Percentiles rank a stretch among this genome's conserved stretches.
phyloP scores from a whole-genome alignment of 2,797 vertebrate genomes.

The Mormyrus proboscirostris region DNA sequence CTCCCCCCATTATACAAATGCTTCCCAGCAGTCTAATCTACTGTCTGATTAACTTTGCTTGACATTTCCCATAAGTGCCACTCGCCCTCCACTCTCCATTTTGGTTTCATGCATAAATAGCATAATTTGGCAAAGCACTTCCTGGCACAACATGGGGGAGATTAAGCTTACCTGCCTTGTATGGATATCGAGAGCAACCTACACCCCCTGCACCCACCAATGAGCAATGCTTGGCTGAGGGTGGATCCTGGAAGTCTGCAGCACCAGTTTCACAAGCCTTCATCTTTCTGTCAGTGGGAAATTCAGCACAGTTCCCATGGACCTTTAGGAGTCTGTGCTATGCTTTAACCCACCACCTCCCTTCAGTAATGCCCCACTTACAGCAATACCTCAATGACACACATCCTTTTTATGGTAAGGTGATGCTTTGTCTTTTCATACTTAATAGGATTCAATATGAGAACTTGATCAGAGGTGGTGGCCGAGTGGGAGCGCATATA shows the following conservation, averaged over 20 bases:
- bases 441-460: not conserved
- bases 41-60: not conserved
- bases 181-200: not conserved
- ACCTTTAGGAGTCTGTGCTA: not conserved
- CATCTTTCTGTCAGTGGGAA: not conserved
- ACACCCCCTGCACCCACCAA: not conserved
- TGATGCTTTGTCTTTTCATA: not conserved
- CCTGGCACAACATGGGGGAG: not conserved
- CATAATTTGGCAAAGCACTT: slow-evolving; percentile 29
- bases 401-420: not conserved
- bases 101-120: slow-evolving; percentile 13
- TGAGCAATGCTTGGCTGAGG: not conserved
- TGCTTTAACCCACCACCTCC: not conserved
- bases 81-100: not conserved
- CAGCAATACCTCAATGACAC: not conserved
- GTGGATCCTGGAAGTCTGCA: not conserved
- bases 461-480: not conserved
- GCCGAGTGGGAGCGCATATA: not conserved
- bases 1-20: not conserved
- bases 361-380: not conserved
- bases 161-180: not conserved
- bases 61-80: not conserved
- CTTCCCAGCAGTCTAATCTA: not conserved
- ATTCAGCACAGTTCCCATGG: not conserved
- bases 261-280: not conserved